phyloP scores from a whole-genome alignment of 2,113 vertebrate species.

The Syngnathus floridae region DNA sequence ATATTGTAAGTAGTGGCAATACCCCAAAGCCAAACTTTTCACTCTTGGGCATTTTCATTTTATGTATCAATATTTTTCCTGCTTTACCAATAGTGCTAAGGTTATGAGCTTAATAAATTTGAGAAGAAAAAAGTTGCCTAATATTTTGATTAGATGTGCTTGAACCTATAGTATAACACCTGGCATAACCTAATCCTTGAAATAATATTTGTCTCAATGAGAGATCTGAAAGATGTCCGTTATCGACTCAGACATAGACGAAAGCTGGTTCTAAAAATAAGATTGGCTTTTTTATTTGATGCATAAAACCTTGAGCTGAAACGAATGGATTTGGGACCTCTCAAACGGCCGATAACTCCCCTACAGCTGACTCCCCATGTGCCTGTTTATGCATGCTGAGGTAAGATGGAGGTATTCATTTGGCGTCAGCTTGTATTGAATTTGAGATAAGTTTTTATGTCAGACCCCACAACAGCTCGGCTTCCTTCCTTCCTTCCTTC shows the following conservation, averaged over 20 bases:
- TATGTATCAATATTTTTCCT: neutral
- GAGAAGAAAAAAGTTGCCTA: neutral
- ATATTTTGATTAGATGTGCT: conserved; percentile 15
- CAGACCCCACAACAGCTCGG: conserved; percentile 77
- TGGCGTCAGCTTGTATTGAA: conserved; percentile 89
- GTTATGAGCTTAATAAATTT: neutral
- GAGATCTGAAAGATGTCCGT: conserved; percentile 57
- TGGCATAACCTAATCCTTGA: conserved; percentile 19
- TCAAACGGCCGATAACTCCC: conserved; percentile 55
- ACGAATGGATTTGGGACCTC: conserved; percentile 67
- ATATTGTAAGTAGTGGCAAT: conserved; percentile 6
- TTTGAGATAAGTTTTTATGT: conserved; percentile 93
- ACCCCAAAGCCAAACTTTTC: conserved; percentile 5
- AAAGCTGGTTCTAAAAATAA: conserved; percentile 65
- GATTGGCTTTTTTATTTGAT: conserved; percentile 69
- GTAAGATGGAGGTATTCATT: conserved; percentile 89
- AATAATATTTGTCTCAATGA: conserved; percentile 51
- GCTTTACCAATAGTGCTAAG: neutral
- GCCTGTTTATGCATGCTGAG: conserved; percentile 90
- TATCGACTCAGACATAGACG: conserved; percentile 57
- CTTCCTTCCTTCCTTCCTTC: conserved; percentile 56
- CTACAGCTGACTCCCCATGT: conserved; percentile 52
- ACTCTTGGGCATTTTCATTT: conserved; percentile 10
- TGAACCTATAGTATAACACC: conserved; percentile 2
- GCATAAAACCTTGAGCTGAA: conserved; percentile 70